Base-by-base conservation (phyloP, 2,113 vertebrate genomes). In the Osmerus eperlanus region DNA sequence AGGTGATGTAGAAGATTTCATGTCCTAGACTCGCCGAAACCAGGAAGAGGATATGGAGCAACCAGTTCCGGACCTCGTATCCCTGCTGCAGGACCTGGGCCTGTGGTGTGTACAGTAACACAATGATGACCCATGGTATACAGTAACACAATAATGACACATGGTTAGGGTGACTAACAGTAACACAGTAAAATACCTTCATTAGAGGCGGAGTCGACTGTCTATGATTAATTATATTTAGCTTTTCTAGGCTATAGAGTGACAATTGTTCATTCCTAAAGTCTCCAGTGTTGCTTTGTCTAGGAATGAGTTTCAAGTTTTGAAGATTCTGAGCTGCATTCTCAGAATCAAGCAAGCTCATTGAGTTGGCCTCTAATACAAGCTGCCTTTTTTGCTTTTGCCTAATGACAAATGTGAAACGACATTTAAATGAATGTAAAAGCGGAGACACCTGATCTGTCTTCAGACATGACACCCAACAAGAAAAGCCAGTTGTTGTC, bases 1-100 rank as follows among this genome's bases (percentile, higher is more conserved):
- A 96, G 12, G 96, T 95, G 89, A 99, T 99, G 86, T 97, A 98
- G 89, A 97, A 99, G 23, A 95, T 71, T 80, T 99, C 97, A 74
- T 96, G 92, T 0, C 97, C 97, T 82, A 99, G 81, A 63, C 92
- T 87, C 0, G 97, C 91, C 0, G 96, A 97, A 52, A 95, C 81
- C 88, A 89, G 89, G 92, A 99, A 99, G 32, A 99, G 87, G 83
- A 94, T 91, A 87, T 98, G 94, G 83, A 96, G 90, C 61, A 91
- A 91, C 82, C 92, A 88, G 86, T 96, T 98, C 90, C 90, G 96
- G 86, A 98, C 96, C 58, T 94, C 21, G 3, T 96, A 96, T 65
- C 82, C 88, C 74, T 92, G 91, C 0, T 0, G 32, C 15, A 41
- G 56, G 16, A 19, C 85, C 95, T 95, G 62, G 3, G 87, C 89